phyloP scores from a whole-genome alignment of 2,797 vertebrate species.

The Poecile montanus region DNA sequence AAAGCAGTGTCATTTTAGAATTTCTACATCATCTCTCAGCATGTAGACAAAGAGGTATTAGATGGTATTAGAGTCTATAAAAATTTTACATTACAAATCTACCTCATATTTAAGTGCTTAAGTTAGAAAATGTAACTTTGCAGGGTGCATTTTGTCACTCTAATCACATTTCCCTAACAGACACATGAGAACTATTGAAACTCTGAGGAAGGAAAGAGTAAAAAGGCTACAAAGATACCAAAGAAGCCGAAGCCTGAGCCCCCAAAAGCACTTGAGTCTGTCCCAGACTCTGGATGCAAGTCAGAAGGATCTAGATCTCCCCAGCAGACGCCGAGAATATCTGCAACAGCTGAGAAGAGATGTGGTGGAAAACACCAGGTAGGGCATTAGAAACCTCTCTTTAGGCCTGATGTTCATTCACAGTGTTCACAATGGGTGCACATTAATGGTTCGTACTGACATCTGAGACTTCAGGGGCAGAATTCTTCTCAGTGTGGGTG shows the following conservation, averaged over 20 bases:
- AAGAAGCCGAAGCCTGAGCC: constrained; percentile 87
- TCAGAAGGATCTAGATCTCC: constrained; percentile 68
- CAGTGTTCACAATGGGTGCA: background rate
- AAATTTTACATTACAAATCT: background rate
- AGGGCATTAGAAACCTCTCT: background rate
- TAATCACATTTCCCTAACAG: constrained; percentile 52
- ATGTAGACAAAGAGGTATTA: background rate
- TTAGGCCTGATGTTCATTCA: background rate
- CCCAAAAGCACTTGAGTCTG: constrained; percentile 79
- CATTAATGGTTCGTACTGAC: background rate
- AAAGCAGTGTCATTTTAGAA: background rate
- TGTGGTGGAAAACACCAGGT: constrained; percentile 87
- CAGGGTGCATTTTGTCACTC: background rate
- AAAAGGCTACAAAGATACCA: constrained; percentile 80
- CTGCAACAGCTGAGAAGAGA: constrained; percentile 86
- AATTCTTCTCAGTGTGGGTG: background rate
- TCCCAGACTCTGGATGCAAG: constrained; percentile 40
- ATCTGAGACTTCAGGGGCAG: background rate
- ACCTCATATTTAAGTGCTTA: background rate
- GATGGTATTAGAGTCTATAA: background rate
- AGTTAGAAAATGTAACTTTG: background rate
- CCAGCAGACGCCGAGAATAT: constrained; percentile 80
- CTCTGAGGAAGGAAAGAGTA: constrained; percentile 82
- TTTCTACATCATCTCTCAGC: background rate
- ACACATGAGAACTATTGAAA: constrained; percentile 85